phyloP scores from a whole-genome alignment of 2,797 vertebrate genomes.

The Trichosurus vulpecula region DNA sequence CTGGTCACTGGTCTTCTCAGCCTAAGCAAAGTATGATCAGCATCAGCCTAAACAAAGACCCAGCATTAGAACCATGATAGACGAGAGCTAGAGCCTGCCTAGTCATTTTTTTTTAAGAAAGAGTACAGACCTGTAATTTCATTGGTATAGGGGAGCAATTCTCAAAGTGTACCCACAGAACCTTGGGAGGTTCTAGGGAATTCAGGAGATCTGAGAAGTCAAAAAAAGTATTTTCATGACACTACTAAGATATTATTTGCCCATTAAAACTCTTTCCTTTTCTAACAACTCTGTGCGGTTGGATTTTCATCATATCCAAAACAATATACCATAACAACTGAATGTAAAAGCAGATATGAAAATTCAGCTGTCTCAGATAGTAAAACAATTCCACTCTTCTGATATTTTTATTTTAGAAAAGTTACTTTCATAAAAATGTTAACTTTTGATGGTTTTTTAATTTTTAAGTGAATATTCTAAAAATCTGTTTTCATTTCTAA shows the following conservation, averaged over 20 bases:
- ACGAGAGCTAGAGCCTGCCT: not conserved
- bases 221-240: not conserved
- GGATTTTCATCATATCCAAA: not conserved
- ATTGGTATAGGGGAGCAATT: not conserved
- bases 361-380: not conserved
- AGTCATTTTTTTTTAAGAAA: not conserved
- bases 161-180: not conserved
- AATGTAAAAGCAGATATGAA: not conserved
- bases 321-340: not conserved
- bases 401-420: not conserved
- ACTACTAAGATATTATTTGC: not conserved
- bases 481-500: not conserved
- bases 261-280: not conserved
- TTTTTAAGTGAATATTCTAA: not conserved
- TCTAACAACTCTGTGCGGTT: not conserved
- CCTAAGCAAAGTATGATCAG: not conserved
- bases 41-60: not conserved
- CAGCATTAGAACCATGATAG: not conserved
- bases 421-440: not conserved
- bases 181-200: not conserved
- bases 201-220: not conserved
- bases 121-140: not conserved
- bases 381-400: too few species aligned
- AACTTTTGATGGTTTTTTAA: not conserved
- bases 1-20: not conserved